phyloP scores from a whole-genome alignment of 2,888 invertebrate genomes.

The Liodrosophila aerea region DNA sequence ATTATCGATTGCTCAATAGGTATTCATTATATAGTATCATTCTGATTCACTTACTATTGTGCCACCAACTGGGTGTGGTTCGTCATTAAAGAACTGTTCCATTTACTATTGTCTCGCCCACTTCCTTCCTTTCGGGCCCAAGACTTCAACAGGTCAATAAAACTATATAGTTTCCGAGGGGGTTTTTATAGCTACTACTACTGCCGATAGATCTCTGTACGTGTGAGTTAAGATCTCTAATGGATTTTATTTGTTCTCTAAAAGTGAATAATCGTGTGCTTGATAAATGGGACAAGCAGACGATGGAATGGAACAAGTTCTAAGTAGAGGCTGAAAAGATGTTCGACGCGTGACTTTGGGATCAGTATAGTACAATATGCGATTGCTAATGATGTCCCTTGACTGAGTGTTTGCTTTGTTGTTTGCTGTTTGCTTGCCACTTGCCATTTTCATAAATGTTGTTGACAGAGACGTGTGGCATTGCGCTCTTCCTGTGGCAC shows the following conservation, averaged over 20 bases:
- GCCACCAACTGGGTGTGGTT: too few relatives aligned
- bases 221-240: conserved; percentile 31
- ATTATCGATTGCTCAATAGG: too few relatives aligned
- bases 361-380: neutral
- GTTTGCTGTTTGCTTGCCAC: conserved; percentile 52
- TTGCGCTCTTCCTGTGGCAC: conserved; percentile 72
- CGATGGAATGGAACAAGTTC: conserved; percentile 36
- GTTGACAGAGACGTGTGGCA: conserved; percentile 57
- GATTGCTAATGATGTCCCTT: conserved; percentile 1
- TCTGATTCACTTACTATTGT: too few relatives aligned
- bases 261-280: conserved; percentile 33
- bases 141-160: neutral
- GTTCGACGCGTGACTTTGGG: neutral
- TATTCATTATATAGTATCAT: too few relatives aligned
- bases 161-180: neutral
- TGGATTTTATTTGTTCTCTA: conserved; percentile 56
- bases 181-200: neutral
- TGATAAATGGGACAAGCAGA: conserved; percentile 38
- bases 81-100: too few relatives aligned
- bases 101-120: too few relatives aligned
- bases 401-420: conserved; percentile 11
- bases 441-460: conserved; percentile 46
- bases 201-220: neutral
- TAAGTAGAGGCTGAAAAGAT: neutral
- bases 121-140: neutral